These are phyloP conservation scores for Drosophila monieri DNA, from an alignment of 2,888 invertebrate species.

Conservation along the genomic window DNA sequence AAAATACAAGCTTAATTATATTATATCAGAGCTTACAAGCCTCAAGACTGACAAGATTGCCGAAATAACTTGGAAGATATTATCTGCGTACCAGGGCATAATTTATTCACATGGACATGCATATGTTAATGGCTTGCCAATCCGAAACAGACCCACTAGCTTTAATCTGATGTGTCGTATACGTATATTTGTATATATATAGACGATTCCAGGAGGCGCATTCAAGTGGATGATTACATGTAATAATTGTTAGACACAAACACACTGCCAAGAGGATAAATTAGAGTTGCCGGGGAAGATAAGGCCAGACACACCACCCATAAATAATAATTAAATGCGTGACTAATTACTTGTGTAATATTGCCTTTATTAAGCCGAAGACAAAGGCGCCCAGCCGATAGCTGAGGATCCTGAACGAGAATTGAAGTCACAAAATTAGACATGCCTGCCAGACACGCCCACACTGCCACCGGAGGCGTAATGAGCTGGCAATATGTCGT, in stretches of 20 bases:
- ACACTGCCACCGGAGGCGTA: constrained; percentile 42
- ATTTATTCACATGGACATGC: constrained; percentile 30
- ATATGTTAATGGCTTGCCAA: constrained; percentile 36
- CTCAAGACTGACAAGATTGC: constrained; percentile 1
- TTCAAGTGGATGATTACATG: constrained; percentile 70
- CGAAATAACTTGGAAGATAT: constrained; percentile 18
- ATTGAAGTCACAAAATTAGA: constrained; percentile 37
- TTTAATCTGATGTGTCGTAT: constrained; percentile 53
- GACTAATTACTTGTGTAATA: constrained; percentile 81
- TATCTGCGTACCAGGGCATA: constrained; percentile 6
- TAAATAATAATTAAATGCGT: constrained; percentile 81
- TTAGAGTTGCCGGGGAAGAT: constrained; percentile 28
- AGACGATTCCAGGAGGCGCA: constrained; percentile 48
- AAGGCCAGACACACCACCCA: constrained; percentile 25
- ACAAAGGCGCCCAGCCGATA: constrained; percentile 17
- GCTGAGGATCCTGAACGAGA: constrained; percentile 45
- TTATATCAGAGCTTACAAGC: background rate
- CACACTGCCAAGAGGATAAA: constrained; percentile 35
- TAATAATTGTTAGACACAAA: constrained; percentile 43
- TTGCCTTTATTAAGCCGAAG: constrained; percentile 70
- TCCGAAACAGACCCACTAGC: constrained; percentile 47
- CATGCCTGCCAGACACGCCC: constrained; percentile 32
- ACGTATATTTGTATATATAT: constrained; percentile 42
- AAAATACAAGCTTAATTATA: background rate
- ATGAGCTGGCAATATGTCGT: constrained; percentile 75